Conservation (phyloP, 2,113 vertebrate species). For the Romanogobio albipinnatus region DNA sequence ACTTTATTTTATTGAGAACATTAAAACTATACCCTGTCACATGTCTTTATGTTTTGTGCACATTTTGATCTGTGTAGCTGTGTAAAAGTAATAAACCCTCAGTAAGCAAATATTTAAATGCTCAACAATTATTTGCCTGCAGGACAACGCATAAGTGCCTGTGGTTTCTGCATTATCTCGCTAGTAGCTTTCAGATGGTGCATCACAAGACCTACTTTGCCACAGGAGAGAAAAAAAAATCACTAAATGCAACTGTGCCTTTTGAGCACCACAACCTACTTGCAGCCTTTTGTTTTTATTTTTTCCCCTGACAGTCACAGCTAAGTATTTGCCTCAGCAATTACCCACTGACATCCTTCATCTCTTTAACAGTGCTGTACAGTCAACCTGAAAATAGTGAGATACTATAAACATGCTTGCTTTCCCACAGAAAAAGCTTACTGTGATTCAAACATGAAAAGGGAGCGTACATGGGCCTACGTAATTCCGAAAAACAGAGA, state of each 20-base stretch:
- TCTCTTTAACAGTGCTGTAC: constrained; percentile 61
- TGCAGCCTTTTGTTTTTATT: constrained; percentile 55
- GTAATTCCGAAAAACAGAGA: neutral
- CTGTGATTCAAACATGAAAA: constrained; percentile 50
- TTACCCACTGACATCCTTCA: constrained; percentile 71
- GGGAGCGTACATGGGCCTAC: constrained; percentile 64
- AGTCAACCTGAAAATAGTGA: constrained; percentile 61
- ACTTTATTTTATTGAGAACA: neutral
- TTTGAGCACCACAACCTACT: constrained; percentile 65
- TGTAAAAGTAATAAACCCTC: neutral
- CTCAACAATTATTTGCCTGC: neutral
- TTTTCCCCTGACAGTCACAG: constrained; percentile 65
- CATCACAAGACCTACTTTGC: constrained; percentile 33
- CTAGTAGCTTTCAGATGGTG: constrained; percentile 12
- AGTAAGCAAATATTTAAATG: neutral
- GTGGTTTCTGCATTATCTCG: constrained; percentile 18
- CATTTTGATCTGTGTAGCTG: no score
- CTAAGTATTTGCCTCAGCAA: constrained; percentile 76
- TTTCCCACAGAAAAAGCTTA: constrained; percentile 60
- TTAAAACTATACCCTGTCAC: neutral
- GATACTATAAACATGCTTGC: constrained; percentile 62
- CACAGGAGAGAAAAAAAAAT: constrained; percentile 36
- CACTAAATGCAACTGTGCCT: constrained; percentile 54
- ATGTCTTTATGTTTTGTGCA: neutral
- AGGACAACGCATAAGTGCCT: neutral